Evolutionary conservation across 1,140 invertebrate species (phyloP).

Genomic region (Manduca sexta): DNA sequence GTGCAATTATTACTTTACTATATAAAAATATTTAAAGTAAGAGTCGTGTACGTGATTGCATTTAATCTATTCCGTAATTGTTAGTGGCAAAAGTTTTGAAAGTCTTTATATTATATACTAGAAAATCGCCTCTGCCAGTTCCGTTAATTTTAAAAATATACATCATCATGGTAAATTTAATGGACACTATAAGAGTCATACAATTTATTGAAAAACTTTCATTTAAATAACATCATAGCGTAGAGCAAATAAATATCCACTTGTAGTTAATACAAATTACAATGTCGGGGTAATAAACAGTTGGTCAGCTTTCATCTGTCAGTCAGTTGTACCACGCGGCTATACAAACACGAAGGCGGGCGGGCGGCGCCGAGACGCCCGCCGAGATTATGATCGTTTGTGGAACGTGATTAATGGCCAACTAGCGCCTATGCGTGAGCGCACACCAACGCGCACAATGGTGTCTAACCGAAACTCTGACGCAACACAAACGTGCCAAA

Average conservation of each 20-base stretch:
- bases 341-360: slow-evolving; percentile 56
- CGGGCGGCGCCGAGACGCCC: slow-evolving; percentile 46
- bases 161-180: too few species aligned
- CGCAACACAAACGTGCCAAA: too few species aligned
- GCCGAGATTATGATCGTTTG: slow-evolving; percentile 58
- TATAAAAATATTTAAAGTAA: too few species aligned
- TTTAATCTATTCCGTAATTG: too few species aligned
- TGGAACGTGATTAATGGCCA: slow-evolving; percentile 55
- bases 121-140: too few species aligned
- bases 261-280: neutral
- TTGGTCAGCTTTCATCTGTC: neutral
- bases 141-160: too few species aligned
- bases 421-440: slow-evolving; percentile 45
- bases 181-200: too few species aligned
- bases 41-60: too few species aligned
- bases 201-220: neutral
- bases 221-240: neutral
- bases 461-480: too few species aligned
- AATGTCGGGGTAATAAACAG: neutral
- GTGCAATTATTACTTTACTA: too few species aligned
- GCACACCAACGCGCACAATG: neutral
- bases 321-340: slow-evolving; percentile 45
- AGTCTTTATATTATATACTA: too few species aligned
- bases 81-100: too few species aligned
- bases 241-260: neutral